Percentiles rank a stretch among this genome's conserved stretches.
These are phyloP conservation scores for Lissonota sp. DNA, from an alignment of 2,888 invertebrate genomes.

Conservation along the genomic window DNA sequence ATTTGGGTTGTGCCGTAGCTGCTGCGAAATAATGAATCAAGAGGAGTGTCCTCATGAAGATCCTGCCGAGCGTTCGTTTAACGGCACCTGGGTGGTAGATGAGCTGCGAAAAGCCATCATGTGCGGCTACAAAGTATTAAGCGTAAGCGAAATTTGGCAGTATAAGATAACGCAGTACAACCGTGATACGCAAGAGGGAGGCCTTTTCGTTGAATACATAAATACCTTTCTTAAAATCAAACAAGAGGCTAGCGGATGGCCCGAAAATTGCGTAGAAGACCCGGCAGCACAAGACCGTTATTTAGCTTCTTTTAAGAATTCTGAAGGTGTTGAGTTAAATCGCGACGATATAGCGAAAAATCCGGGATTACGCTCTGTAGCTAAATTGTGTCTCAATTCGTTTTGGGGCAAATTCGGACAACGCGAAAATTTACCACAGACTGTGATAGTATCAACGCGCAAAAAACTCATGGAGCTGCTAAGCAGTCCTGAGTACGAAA, in stretches of 20 bases:
- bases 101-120: too few relatives aligned
- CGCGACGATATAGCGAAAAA: conserved; percentile 66
- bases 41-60: too few relatives aligned
- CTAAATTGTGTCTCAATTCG: conserved; percentile 72
- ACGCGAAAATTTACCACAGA: conserved; percentile 66
- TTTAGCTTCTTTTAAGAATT: conserved; percentile 44
- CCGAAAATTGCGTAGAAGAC: conserved; percentile 45
- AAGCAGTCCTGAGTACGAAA: conserved; percentile 27
- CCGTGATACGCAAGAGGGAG: too few relatives aligned
- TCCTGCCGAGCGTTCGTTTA: too few relatives aligned
- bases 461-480: conserved; percentile 56
- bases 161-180: too few relatives aligned
- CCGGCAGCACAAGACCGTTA: conserved; percentile 36
- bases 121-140: too few relatives aligned
- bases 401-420: conserved; percentile 76
- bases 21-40: too few relatives aligned
- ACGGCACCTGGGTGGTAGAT: too few relatives aligned
- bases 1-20: too few relatives aligned
- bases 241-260: conserved; percentile 71
- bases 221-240: conserved; percentile 72
- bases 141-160: too few relatives aligned
- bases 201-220: conserved; percentile 64
- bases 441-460: conserved; percentile 61
- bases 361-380: conserved; percentile 68
- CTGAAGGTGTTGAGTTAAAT: conserved; percentile 69